A percentile compares a stretch with the other conserved stretches of the same genome.
Evolutionary conservation across 64 coral and sea anemone genomes (phyloP).

Genomic region (Stylophora pistillata): DNA sequence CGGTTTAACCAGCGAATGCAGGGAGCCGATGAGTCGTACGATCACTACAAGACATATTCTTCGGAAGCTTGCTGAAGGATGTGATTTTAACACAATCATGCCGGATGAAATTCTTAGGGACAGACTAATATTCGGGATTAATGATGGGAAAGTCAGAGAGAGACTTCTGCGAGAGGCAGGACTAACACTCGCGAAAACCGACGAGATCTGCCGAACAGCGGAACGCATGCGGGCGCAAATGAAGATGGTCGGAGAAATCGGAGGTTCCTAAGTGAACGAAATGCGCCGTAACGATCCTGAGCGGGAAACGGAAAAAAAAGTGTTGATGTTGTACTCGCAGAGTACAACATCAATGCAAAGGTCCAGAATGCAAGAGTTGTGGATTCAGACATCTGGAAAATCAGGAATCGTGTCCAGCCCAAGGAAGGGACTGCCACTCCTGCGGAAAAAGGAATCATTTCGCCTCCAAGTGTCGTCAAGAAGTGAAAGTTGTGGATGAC

Average conservation of each 20-base stretch:
- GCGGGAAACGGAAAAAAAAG: too few relatives aligned
- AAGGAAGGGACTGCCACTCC: too few relatives aligned
- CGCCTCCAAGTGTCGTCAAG: too few relatives aligned
- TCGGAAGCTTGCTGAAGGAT: conserved; percentile 43
- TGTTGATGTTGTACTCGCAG: too few relatives aligned
- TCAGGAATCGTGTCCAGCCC: too few relatives aligned
- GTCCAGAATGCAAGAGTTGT: conserved; percentile 46
- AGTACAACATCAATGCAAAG: neutral
- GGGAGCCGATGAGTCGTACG: conserved; percentile 48
- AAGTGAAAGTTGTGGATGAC: too few relatives aligned
- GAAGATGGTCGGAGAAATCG: conserved; percentile 48
- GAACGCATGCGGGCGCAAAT: conserved; percentile 48
- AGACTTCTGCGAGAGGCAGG: conserved; percentile 42
- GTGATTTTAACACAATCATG: conserved; percentile 51
- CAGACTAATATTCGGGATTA: conserved; percentile 47
- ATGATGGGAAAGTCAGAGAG: conserved; percentile 58
- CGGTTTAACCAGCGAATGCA: conserved; percentile 29
- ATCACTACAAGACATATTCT: conserved; percentile 58
- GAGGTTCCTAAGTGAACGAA: too few relatives aligned
- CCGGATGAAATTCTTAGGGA: conserved; percentile 63
- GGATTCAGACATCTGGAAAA: conserved; percentile 43
- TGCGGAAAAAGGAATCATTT: too few relatives aligned
- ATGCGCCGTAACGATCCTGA: too few relatives aligned
- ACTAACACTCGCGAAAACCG: conserved; percentile 44
- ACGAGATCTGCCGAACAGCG: conserved; percentile 38